Base-by-base conservation (phyloP, 1,140 invertebrate genomes). In the Magallana gigas region DNA sequence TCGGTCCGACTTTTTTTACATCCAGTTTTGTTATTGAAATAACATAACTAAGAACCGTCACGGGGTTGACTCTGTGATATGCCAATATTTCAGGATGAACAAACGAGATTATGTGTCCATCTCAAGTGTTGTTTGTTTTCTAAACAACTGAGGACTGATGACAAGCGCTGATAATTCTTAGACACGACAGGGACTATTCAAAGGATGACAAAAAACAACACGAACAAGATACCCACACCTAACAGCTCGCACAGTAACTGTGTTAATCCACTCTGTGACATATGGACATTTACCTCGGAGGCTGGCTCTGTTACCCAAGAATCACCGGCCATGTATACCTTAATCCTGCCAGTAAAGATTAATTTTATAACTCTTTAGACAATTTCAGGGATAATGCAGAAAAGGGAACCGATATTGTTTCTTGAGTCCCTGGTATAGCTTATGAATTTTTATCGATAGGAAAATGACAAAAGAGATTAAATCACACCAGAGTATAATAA, bases 91-190 rank as follows among this genome's bases (percentile, higher is more conserved):
- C 29, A 76, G 68, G 68, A 11, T 76, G 23, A 76, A 76, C 36
- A 76, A 76, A 76, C 68, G 23, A 76, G 9, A 18, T 29, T 76
- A 18, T 76, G 23, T 76, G 23, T 36, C 11, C 36, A 29, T 76
- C 8, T 36, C 23, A 76, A 76, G 68, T 76, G 18, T 18, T 76
- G 68, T 76, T 76, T 76, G 68, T 76, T 76, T 76, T 76, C 18
- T 76, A 76, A 76, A 76, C 68, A 76, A 76, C 23, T 76, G 23
- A 76, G 23, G 23, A 36, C 7, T 12, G 23, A 76, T 76, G 23
- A 36, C 68, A 76, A 76, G 68, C 12, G 23, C 11, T 29, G 68
- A 76, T 76, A 76, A 29, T 29, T 29, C 23, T 29, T 62, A 76
- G 1, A 76, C 23, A 4, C 8, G 11, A 76, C 23, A 76, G 36